Percentiles rank a stretch among this genome's conserved stretches.
phyloP scores from a whole-genome alignment of 2,797 vertebrate genomes.

The Amblyopsis hoosieri region DNA sequence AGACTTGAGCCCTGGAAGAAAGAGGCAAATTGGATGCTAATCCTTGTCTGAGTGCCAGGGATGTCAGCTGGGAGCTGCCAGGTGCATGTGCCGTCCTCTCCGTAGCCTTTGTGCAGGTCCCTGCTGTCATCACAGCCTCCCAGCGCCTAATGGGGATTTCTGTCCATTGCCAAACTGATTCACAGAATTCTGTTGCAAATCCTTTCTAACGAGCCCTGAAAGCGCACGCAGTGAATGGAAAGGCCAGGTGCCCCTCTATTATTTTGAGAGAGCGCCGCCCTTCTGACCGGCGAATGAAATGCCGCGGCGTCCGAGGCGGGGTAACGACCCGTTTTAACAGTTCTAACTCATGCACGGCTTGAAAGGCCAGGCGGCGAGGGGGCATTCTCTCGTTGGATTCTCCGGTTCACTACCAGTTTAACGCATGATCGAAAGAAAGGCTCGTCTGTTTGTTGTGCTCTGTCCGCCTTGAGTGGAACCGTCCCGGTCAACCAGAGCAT shows the following conservation, averaged over 20 bases:
- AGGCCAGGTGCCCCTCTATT: conserved; percentile 76
- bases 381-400: conserved; percentile 63
- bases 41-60: conserved; percentile 73
- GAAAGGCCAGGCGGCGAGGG: conserved; percentile 63
- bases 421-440: conserved; percentile 74
- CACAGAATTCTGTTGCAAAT: conserved; percentile 55
- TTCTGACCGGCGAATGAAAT: conserved; percentile 38
- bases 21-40: conserved; percentile 78
- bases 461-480: too few relatives aligned
- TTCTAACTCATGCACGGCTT: conserved; percentile 72
- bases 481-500: too few relatives aligned
- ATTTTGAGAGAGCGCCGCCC: conserved; percentile 51
- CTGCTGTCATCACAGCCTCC: conserved; percentile 63
- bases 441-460: conserved; percentile 34
- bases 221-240: conserved; percentile 63
- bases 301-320: conserved; percentile 37
- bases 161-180: conserved; percentile 37
- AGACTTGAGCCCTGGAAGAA: conserved; percentile 76
- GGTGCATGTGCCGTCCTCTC: conserved; percentile 71
- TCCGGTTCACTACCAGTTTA: conserved; percentile 73
- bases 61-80: conserved; percentile 78
- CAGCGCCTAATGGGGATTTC: conserved; percentile 46
- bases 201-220: conserved; percentile 56
- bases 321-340: conserved; percentile 30
- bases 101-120: conserved; percentile 72